Base-by-base conservation (phyloP, 2,113 vertebrate species). In the Emydura subglobosa region DNA sequence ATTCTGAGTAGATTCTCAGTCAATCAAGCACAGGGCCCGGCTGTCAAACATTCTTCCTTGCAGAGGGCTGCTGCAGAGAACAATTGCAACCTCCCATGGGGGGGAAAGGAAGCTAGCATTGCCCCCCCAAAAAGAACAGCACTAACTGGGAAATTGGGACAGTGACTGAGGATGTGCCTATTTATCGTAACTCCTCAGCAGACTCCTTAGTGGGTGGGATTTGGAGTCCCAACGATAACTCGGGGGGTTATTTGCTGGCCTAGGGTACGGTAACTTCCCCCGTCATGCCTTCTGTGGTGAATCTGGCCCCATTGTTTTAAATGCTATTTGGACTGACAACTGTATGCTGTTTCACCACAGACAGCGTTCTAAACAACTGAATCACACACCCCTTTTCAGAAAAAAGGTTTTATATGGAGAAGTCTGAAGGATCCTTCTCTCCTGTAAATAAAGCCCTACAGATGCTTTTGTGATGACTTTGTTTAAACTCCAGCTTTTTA, bases 401-500 rank as follows among this genome's bases (percentile, higher is more conserved):
- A 88, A 16, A 74, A 59, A 82, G 3, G 5, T 49, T 31, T 47
- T 44, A 1, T 21, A 94, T 0, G 0, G 68, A 80, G 88, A 83
- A 61, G 31, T 55, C 61, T 84, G 84, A 83, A 50, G 78, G 5
- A 22, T 68, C 11, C 10, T 10, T 79, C 57, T 78, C 8, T 85
- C 8, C 42, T 74, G 6, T 44, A 34, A 31, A 25, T 82, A 91
- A 55, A 51, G 55, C 5, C 78, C 88, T 47, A 21, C 50, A 61
- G 3, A 68, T 11, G 34, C 5, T 3, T 95, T 86, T 80, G 9
- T 14, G 3, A 34, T 79, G 51, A 50, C 74, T 90, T 80, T 86
- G 44, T 85, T 94, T 79, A 84, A 95, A 95, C 78, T 61, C 4
- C 22, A 61, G 21, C 57, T 95, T n/a, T 90, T 84, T 95, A 78